These are phyloP conservation scores for Litocranius walleri DNA, from an alignment of 2,113 vertebrate genomes.

Conservation along the genomic window DNA sequence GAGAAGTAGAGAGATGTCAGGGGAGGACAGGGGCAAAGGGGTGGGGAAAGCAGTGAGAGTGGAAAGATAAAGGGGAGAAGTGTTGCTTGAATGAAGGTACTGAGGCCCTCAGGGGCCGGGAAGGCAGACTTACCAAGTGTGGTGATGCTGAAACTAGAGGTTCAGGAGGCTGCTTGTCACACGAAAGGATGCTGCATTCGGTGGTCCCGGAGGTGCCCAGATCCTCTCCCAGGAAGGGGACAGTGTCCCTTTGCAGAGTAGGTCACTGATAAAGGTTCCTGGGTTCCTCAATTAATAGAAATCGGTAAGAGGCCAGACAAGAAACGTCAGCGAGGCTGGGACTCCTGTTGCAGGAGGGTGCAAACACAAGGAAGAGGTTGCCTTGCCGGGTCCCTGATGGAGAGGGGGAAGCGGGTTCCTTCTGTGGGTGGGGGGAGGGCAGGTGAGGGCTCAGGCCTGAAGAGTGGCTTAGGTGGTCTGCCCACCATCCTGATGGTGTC, in stretches of 20 bases:
- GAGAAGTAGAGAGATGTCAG: neutral
- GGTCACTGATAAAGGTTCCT: neutral
- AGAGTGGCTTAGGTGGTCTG: neutral
- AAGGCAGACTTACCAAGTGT: neutral
- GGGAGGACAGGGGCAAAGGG: neutral
- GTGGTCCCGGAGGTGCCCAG: neutral
- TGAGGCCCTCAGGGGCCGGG: neutral
- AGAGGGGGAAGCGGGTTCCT: neutral
- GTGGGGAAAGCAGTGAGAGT: neutral
- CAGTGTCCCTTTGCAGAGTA: neutral
- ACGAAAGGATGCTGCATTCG: neutral
- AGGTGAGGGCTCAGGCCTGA: neutral
- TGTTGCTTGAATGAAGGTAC: neutral
- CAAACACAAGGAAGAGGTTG: neutral
- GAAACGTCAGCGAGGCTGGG: neutral
- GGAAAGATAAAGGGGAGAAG: neutral
- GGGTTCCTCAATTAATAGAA: neutral
- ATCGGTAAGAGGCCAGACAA: neutral
- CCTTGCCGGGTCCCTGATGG: neutral
- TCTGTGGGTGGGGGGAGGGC: neutral
- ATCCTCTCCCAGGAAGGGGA: neutral
- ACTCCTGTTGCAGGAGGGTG: neutral
- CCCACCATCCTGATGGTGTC: neutral
- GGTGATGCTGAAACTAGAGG: neutral
- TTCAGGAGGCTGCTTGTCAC: neutral